These are phyloP conservation scores for Anagrus nilaparvatae DNA, from an alignment of 1,140 invertebrate species.

Conservation along the genomic window DNA sequence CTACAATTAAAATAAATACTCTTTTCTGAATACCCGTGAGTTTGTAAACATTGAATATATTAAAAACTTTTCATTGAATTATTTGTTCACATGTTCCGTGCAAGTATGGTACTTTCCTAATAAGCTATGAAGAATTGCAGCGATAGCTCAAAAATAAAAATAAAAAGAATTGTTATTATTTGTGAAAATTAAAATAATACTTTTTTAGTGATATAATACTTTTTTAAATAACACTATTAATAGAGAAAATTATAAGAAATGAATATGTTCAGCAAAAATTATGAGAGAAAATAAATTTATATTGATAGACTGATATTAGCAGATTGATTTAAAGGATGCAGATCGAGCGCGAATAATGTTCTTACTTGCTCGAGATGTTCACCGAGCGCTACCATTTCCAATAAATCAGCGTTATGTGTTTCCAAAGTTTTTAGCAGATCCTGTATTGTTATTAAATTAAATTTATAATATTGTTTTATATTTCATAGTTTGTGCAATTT, in stretches of 20 bases:
- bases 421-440: conserved; percentile 66
- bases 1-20: too few species aligned
- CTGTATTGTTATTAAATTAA: conserved; percentile 36
- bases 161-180: too few species aligned
- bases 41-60: too few species aligned
- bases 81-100: too few species aligned
- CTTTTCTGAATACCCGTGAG: too few species aligned
- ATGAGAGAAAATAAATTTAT: not conserved
- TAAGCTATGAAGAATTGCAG: too few species aligned
- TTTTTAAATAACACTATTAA: too few species aligned
- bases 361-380: conserved; percentile 82
- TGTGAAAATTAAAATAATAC: too few species aligned
- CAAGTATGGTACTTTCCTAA: too few species aligned
- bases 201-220: too few species aligned
- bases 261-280: not conserved
- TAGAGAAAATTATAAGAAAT: not conserved
- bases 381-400: conserved; percentile 61
- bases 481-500: not conserved
- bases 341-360: conserved; percentile 22
- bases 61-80: too few species aligned
- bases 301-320: conserved; percentile 1
- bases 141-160: too few species aligned
- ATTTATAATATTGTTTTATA: not conserved
- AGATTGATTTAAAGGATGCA: conserved; percentile 6
- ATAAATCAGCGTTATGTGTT: conserved; percentile 57